Percentiles rank a stretch among this genome's conserved stretches.
Conservation (phyloP, 2,888 invertebrate genomes). For the Cepaea hortensis region DNA sequence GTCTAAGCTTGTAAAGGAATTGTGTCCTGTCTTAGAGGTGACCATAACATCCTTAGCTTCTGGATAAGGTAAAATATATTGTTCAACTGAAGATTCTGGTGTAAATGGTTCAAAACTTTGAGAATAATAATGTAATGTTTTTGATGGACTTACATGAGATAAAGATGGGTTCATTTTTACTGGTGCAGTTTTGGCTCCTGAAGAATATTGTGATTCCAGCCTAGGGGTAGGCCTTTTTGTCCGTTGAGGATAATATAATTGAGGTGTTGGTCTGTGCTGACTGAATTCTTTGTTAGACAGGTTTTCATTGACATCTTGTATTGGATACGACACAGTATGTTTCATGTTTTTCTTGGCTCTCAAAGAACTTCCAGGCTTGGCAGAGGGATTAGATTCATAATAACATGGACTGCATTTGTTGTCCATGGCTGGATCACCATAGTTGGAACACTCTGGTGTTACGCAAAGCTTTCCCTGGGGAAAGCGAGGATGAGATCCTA, state of each 20-base stretch:
- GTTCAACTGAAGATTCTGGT: neutral
- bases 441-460: conserved; percentile 36
- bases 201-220: neutral
- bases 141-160: neutral
- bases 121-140: neutral
- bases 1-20: neutral
- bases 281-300: too few relatives aligned
- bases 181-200: neutral
- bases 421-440: conserved; percentile 50
- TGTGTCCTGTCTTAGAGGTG: conserved; percentile 10
- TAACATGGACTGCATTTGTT: conserved; percentile 51
- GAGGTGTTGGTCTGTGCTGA: neutral
- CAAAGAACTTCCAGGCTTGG: neutral
- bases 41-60: neutral
- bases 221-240: too few relatives aligned
- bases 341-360: neutral
- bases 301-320: neutral
- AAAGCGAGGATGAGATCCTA: neutral
- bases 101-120: neutral
- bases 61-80: neutral
- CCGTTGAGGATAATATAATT: neutral
- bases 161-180: too few relatives aligned
- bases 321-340: neutral
- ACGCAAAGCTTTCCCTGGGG: neutral
- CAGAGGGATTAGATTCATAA: neutral